Evolutionary conservation across 2,113 vertebrate species (phyloP), one percentile per base, ranked within the genome.

Genomic region (Laticauda colubrina): DNA sequence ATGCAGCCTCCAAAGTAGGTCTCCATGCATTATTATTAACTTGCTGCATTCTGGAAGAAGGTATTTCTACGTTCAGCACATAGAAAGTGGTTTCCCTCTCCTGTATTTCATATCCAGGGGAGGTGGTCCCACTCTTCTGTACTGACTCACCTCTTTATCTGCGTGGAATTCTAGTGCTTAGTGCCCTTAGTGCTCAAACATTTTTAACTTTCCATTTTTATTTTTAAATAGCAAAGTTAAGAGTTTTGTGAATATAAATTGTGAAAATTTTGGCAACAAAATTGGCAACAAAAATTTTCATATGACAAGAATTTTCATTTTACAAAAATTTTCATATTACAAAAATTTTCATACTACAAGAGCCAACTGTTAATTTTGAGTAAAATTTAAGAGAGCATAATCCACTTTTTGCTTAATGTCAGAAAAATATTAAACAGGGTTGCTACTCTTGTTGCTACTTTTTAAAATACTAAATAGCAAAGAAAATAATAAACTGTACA

Each of bases 351-450:
- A 87, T 91, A 43, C 54, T 94, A 91, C 12, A 94, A 43, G 87
- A 9, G 69, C 64, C 48, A 55, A 94, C 93, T 95, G 56, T 94
- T 95, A 93, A 89, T 81, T 94, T 86, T 94, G 93, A 95, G 0
- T 85, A 92, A 89, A 56, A 89, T 95, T 53, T 9, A 64, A 93
- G 56, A 95, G 94, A 64, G 61, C 56, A 54, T 54, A 87, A 87
- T 54, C 8, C 34, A 87, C 5, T 64, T 94, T 93, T 92, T 96
- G 89, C 92, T 94, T 94, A 91, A 92, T 96, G 45, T 92, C 51
- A 92, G 90, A 53, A 26, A 91, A 90, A 88, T 56, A 93, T 26
- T 93, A 94, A 95, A 93, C 86, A 86, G 59, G 26, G 43, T 85
- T 61, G 94, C 93, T 94, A 93, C 48, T 51, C 48, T 75, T 94